Percentiles rank a stretch among this genome's conserved stretches.
Conservation (phyloP, 2,888 invertebrate genomes). For the Siphlonurus alternatus region DNA sequence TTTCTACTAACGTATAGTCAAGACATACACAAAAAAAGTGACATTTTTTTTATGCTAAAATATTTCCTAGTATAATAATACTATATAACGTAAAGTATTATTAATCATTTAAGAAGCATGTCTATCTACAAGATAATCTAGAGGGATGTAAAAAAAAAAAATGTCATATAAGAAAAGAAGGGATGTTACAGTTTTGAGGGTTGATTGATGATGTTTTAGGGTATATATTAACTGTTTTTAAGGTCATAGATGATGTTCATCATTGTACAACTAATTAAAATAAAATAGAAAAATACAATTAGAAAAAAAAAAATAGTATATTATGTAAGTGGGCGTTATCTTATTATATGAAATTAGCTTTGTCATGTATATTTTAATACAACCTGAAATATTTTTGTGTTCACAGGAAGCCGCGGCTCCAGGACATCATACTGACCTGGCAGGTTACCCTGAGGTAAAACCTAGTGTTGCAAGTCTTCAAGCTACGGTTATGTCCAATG, state of each 20-base stretch:
- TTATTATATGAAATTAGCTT: not conserved
- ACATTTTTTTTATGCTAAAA: no score
- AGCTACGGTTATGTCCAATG: conserved; percentile 18
- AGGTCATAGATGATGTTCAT: no score
- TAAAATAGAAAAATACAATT: not conserved
- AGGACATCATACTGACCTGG: conserved; percentile 5
- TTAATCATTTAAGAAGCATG: not conserved
- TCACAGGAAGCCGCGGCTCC: conserved; percentile 4
- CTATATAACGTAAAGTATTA: no score
- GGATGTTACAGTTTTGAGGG: no score
- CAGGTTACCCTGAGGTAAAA: conserved; percentile 14
- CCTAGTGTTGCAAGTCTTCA: conserved; percentile 18
- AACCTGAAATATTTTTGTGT: no score
- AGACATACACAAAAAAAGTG: no score
- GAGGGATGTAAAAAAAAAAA: not conserved
- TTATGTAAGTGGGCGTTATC: not conserved
- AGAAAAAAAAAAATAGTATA: not conserved
- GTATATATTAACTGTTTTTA: not conserved
- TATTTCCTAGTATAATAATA: no score
- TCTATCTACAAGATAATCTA: not conserved
- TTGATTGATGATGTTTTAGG: not conserved
- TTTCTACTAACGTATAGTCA: no score
- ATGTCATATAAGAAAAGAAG: no score
- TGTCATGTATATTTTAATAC: no score
- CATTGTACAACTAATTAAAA: not conserved